phyloP scores from a whole-genome alignment of 2,888 invertebrate genomes.

The Vandiemenella viatica region DNA sequence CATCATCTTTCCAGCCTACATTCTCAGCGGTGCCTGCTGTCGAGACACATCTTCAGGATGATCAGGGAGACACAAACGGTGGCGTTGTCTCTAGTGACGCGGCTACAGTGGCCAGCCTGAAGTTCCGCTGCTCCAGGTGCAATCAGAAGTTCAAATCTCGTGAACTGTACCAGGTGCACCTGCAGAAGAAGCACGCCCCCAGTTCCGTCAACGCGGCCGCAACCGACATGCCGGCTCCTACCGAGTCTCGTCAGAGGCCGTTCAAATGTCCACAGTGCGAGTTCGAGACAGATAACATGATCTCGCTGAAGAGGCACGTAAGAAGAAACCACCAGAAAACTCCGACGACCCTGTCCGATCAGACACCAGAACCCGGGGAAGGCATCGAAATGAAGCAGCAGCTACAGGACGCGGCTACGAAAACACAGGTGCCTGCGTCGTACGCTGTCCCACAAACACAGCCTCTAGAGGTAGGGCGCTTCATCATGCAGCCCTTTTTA shows the following conservation, averaged over 20 bases:
- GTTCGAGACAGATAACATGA: slow-evolving; percentile 22
- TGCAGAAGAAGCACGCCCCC: slow-evolving; percentile 22
- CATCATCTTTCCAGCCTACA: neutral
- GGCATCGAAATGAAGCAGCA: slow-evolving; percentile 28
- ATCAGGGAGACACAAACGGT: neutral
- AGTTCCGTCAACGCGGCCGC: slow-evolving; percentile 7
- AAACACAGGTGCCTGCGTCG: slow-evolving; percentile 41
- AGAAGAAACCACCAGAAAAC: slow-evolving; percentile 30
- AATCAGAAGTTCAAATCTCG: neutral
- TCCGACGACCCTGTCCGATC: slow-evolving; percentile 14
- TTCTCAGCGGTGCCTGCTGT: neutral
- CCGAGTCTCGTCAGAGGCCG: too few species aligned
- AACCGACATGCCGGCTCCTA: slow-evolving; percentile 7
- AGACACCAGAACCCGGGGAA: slow-evolving; percentile 1
- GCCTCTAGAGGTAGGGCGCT: slow-evolving; percentile 28
- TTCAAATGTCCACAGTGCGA: slow-evolving; percentile 26
- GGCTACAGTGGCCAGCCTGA: neutral
- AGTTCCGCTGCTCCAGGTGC: neutral
- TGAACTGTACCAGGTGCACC: slow-evolving; percentile 24
- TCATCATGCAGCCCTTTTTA: slow-evolving; percentile 87
- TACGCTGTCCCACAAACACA: slow-evolving; percentile 44
- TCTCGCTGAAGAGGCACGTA: slow-evolving; percentile 30
- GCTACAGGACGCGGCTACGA: slow-evolving; percentile 37
- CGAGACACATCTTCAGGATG: neutral
- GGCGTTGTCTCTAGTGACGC: neutral